These are phyloP conservation scores for Epizoanthus ramosus DNA, from an alignment of 92 coral and sea anemone genomes.

Conservation along the genomic window DNA sequence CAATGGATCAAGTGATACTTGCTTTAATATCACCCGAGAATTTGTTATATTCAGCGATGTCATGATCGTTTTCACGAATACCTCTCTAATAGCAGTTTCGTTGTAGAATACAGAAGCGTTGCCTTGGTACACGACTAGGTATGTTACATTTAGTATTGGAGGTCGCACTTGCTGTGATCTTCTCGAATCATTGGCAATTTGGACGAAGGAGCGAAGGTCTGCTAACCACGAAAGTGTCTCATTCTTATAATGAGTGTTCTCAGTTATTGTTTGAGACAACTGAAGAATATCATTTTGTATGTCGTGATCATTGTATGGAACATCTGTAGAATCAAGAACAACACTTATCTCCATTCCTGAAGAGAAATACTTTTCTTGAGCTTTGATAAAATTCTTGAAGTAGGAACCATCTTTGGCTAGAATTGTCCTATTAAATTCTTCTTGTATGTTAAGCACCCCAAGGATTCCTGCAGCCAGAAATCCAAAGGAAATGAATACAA, in stretches of 20 bases:
- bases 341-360: constrained; percentile 46
- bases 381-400: constrained; percentile 29
- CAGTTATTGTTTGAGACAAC: constrained; percentile 36
- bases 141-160: constrained; percentile 7
- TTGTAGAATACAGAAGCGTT: not conserved
- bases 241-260: constrained; percentile 45
- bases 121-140: not conserved
- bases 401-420: constrained; percentile 69
- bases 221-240: constrained; percentile 56
- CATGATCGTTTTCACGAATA: constrained; percentile 1
- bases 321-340: constrained; percentile 27
- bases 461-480: constrained; percentile 61
- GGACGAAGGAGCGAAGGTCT: constrained; percentile 39
- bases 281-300: constrained; percentile 41
- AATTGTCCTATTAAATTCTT: constrained; percentile 60
- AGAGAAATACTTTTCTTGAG: constrained; percentile 52
- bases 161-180: not conserved
- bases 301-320: constrained; percentile 30
- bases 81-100: constrained; percentile 18
- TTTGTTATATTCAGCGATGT: constrained; percentile 4
- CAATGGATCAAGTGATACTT: constrained; percentile 11
- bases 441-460: constrained; percentile 58
- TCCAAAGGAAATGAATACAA: constrained; percentile 55
- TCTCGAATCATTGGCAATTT: not conserved
- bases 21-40: not conserved